A percentile compares a stretch with the other conserved stretches of the same genome.
phyloP scores from a whole-genome alignment of 2,113 vertebrate species.

The Malurus alboscapulatus region DNA sequence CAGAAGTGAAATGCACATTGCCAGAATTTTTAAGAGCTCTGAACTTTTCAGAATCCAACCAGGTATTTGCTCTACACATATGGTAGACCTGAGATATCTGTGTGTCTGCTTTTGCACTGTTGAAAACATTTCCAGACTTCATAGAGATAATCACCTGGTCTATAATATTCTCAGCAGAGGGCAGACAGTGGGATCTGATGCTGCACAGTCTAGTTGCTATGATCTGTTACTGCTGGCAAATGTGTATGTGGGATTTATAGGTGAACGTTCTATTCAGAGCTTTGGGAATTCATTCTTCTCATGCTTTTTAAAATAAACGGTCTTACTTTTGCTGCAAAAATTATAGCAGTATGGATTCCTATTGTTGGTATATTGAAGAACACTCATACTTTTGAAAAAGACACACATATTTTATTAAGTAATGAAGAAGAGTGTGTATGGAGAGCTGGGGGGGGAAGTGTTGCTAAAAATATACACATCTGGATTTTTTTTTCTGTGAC shows the following conservation, averaged over 20 bases:
- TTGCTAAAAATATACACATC: not conserved
- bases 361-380: not conserved
- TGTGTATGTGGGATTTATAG: not conserved
- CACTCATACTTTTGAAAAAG: not conserved
- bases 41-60: not conserved
- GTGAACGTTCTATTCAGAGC: not conserved
- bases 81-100: conserved; percentile 4
- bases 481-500: not conserved
- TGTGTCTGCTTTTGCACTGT: not conserved
- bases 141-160: not conserved
- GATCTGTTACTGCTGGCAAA: conserved; percentile 36
- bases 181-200: not conserved
- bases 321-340: not conserved
- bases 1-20: not conserved
- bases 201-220: not conserved
- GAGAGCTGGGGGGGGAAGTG: not conserved
- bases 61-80: not conserved
- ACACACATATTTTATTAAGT: not conserved
- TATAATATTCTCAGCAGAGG: conserved; percentile 1
- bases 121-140: conserved; percentile 40
- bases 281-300: conserved; percentile 13
- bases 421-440: not conserved
- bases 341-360: not conserved
- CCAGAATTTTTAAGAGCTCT: not conserved
- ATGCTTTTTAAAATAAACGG: not conserved